Evolutionary conservation across 2,797 vertebrate species (phyloP).

Genomic region (Gallirallus australis): DNA sequence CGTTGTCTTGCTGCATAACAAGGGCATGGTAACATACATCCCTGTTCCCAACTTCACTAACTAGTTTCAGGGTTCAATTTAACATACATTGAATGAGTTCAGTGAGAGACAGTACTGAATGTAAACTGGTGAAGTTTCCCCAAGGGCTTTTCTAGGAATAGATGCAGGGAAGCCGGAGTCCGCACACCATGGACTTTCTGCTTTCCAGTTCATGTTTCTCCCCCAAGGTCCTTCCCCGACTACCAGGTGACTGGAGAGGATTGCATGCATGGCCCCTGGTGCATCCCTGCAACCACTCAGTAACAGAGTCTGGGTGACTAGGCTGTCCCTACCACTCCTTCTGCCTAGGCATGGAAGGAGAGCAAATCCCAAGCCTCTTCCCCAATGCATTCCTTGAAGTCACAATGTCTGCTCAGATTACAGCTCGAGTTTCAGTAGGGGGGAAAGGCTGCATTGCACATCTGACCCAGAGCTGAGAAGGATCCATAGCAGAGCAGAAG

Average conservation of each 20-base stretch:
- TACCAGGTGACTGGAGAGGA: fast-evolving
- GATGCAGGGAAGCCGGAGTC: neutral
- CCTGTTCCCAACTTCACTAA: neutral
- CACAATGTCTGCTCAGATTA: neutral
- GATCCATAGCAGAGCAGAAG: neutral
- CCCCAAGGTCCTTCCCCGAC: neutral
- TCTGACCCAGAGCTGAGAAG: neutral
- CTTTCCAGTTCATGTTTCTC: neutral
- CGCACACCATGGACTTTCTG: neutral
- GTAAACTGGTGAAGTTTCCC: neutral
- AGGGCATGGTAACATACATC: neutral
- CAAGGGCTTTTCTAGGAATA: neutral
- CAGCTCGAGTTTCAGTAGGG: neutral
- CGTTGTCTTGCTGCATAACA: neutral
- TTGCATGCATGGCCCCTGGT: neutral
- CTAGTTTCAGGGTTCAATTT: neutral
- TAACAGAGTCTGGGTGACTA: neutral
- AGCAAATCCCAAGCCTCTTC: neutral
- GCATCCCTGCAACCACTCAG: neutral
- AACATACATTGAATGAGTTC: neutral
- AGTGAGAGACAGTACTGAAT: neutral
- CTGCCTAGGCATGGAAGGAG: neutral
- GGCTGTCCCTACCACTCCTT: neutral
- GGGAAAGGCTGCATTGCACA: neutral
- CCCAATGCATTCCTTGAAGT: neutral